These are phyloP conservation scores for Oxytorus armatus DNA, from an alignment of 2,888 invertebrate genomes.

Conservation along the genomic window DNA sequence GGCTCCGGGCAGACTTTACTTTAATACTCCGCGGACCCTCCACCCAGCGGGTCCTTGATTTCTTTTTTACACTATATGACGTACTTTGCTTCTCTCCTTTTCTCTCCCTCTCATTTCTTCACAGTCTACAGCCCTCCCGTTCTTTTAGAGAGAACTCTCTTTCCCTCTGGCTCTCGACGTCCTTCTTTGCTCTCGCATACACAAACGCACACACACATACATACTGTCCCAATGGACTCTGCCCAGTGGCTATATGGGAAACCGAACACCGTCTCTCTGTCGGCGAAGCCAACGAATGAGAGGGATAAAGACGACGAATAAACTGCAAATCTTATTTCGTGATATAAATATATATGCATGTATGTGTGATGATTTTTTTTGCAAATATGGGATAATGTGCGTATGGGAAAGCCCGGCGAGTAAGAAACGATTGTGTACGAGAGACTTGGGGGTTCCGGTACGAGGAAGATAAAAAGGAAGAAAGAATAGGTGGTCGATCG, in stretches of 20 bases:
- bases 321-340: not conserved
- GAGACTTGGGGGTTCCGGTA: constrained; percentile 4
- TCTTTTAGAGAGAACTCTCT: constrained; percentile 21
- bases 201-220: not conserved
- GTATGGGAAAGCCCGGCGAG: no score
- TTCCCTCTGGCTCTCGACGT: constrained; percentile 39
- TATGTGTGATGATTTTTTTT: no score
- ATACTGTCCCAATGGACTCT: constrained; percentile 25
- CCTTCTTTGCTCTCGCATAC: constrained; percentile 30
- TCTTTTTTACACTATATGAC: constrained; percentile 68
- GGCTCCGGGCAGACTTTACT: constrained; percentile 66
- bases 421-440: not conserved
- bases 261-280: constrained; percentile 61
- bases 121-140: constrained; percentile 17
- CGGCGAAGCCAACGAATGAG: constrained; percentile 21
- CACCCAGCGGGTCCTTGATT: constrained; percentile 67
- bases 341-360: no score
- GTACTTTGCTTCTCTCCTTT: constrained; percentile 52
- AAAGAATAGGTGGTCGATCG: no score
- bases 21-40: constrained; percentile 68
- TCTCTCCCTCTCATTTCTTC: constrained; percentile 16
- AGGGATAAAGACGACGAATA: not conserved
- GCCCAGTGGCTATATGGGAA: constrained; percentile 60
- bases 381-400: no score
- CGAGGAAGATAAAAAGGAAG: not conserved